phyloP scores from a whole-genome alignment of 1,140 invertebrate genomes.

The Drosophila dunni region DNA sequence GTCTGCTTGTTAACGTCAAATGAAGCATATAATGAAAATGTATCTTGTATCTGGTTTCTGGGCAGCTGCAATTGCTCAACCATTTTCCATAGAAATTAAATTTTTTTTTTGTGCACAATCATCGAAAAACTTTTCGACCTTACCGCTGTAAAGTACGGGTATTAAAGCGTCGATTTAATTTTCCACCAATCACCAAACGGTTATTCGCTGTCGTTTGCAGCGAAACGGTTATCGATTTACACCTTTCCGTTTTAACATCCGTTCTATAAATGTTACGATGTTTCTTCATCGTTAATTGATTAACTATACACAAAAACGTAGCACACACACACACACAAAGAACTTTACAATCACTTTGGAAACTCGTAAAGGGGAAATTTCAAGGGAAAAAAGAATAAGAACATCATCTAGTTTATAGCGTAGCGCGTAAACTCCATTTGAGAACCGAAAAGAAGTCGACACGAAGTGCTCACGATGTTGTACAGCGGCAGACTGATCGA shows the following conservation, averaged over 20 bases:
- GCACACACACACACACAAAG: conserved; percentile 7
- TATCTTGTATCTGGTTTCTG: conserved; percentile 7
- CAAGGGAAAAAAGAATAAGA: conserved; percentile 1
- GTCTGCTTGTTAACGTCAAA: conserved; percentile 23
- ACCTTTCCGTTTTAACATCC: conserved; percentile 30
- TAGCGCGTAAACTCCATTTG: background rate
- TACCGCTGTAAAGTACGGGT: conserved; percentile 48
- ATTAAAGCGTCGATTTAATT: conserved; percentile 21
- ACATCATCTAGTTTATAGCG: conserved; percentile 12
- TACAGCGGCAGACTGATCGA: conserved; percentile 58
- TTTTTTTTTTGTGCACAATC: conserved; percentile 15
- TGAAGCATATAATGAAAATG: conserved; percentile 30
- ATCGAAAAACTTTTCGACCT: conserved; percentile 22
- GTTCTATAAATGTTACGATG: conserved; percentile 28
- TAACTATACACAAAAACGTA: background rate
- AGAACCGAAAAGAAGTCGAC: conserved; percentile 3
- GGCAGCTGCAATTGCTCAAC: conserved; percentile 17
- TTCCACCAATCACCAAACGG: conserved; percentile 14
- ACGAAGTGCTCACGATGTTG: conserved; percentile 21
- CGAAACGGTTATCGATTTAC: conserved; percentile 16
- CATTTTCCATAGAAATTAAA: conserved; percentile 19
- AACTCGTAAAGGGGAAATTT: conserved; percentile 16
- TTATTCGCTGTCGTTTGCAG: conserved; percentile 10
- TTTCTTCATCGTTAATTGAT: conserved; percentile 44
- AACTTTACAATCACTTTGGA: conserved; percentile 18